Evolutionary conservation across 53 echinoderm and acorn worm species (phyloP), one percentile per base, ranked within the genome.

Genomic region (Paelopatides confundens): DNA sequence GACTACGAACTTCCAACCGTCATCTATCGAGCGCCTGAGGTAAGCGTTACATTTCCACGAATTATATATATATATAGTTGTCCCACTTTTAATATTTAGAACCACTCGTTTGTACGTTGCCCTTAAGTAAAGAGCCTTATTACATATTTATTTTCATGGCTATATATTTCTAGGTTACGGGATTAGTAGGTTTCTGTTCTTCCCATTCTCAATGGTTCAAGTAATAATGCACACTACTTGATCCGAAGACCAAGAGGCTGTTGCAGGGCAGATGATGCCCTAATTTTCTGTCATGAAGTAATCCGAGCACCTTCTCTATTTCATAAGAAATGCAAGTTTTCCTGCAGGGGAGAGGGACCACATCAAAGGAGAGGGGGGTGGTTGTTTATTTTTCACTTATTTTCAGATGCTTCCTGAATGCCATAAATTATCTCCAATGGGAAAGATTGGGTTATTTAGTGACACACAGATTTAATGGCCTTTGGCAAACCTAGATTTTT

Each of bases 21-120:
- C 43, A 83, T 93, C 37, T 97, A 97, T 81, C 86, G 97, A 29
- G 95, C 97, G 39, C 97, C 97, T 8, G 97, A 97, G 97, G 97
- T 97, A 66, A 91, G 97, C 85, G 79, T 54, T 50, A 52, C 50
- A 52, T 51, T 79, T 79, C 52, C 53, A 53, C 52, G 27, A 13
- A 53, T 53, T 52, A 48, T 29, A 31, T 67, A 67, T 35, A 31
- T 67, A 67, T 35, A 67, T 32, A 15, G 68, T 67, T 67, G 68
- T 34, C 31, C 68, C 33, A 67, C 32, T 67, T 67, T 35, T 15
- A 14, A 67, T 67, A 67, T 58, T 58, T 58, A 23, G 21, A 21
- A 58, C 18, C 58, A 58, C 58, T 58, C 21, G 58, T 58, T 58
- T 17, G 5, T 23, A 21, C n/a, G n/a, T 23, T 58, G 58, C 58